Percentiles rank a stretch among this genome's conserved stretches.
phyloP scores from a whole-genome alignment of 2,888 invertebrate species.

The Sarcophaga caerulescens region DNA sequence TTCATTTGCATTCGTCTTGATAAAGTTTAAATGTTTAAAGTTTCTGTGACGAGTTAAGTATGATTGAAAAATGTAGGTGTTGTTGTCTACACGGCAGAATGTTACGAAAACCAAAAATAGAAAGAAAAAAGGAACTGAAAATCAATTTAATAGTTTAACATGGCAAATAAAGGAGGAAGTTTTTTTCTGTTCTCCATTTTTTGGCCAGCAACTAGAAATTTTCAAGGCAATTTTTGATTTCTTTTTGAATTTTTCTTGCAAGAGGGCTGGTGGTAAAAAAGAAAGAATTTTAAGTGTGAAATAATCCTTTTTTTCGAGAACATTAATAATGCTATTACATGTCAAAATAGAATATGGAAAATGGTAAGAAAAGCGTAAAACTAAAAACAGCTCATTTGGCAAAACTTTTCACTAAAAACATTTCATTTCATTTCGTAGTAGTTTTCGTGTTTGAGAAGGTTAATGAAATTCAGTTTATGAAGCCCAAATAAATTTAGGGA shows the following conservation, averaged over 20 bases:
- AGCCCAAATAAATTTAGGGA: not conserved
- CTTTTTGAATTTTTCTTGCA: not conserved
- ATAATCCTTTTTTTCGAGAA: constrained; percentile 24
- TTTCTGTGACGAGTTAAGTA: constrained; percentile 6
- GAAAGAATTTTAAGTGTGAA: constrained; percentile 51
- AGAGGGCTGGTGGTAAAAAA: constrained; percentile 39
- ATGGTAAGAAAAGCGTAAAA: not conserved
- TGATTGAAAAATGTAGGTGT: constrained; percentile 24
- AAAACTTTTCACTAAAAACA: constrained; percentile 25
- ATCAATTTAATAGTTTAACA: constrained; percentile 29
- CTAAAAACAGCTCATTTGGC: not conserved
- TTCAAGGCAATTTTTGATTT: constrained; percentile 29
- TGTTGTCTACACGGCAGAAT: not conserved
- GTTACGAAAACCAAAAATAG: constrained; percentile 3
- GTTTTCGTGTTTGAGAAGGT: constrained; percentile 2
- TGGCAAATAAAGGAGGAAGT: constrained; percentile 2
- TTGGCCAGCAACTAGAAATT: constrained; percentile 17
- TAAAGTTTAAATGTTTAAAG: constrained; percentile 49
- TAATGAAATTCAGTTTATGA: constrained; percentile 19
- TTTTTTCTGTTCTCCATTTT: not conserved
- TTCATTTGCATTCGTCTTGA: constrained; percentile 59
- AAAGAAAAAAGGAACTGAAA: constrained; percentile 1
- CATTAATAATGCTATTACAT: constrained; percentile 64
- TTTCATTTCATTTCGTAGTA: not conserved
- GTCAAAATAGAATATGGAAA: constrained; percentile 24